phyloP scores from a whole-genome alignment of 2,797 vertebrate genomes.

The Micropoecilia bifurca region DNA sequence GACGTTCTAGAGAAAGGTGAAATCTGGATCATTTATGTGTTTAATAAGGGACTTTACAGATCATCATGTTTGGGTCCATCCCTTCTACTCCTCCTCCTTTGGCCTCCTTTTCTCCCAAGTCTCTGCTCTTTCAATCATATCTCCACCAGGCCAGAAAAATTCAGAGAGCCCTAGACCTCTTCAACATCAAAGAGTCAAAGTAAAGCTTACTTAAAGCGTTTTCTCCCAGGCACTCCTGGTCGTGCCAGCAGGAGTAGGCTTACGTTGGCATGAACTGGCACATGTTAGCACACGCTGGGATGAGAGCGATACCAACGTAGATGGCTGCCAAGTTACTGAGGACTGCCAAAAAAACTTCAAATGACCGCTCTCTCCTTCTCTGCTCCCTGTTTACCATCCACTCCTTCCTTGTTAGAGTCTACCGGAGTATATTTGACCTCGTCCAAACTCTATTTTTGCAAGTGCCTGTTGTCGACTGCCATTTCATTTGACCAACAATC shows the following conservation, averaged over 20 bases:
- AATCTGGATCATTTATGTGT: not conserved
- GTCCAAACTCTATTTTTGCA: slow-evolving; percentile 12
- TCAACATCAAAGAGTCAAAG: slow-evolving; percentile 63
- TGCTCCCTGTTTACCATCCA: slow-evolving; percentile 22
- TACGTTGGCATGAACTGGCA: slow-evolving; percentile 49
- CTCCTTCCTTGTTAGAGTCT: not conserved
- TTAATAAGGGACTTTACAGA: slow-evolving; percentile 7
- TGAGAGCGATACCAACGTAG: slow-evolving; percentile 30
- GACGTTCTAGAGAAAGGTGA: not conserved
- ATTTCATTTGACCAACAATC: slow-evolving; percentile 47
- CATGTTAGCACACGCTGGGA: slow-evolving; percentile 56
- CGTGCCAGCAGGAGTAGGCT: slow-evolving; percentile 54
- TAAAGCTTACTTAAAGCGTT: slow-evolving; percentile 31
- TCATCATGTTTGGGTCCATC: slow-evolving; percentile 6
- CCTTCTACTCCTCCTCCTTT: not conserved
- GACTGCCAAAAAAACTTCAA: slow-evolving; percentile 74
- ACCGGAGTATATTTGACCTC: not conserved
- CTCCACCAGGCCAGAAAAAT: slow-evolving; percentile 41
- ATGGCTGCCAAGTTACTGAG: slow-evolving; percentile 67
- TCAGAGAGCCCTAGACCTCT: slow-evolving; percentile 49
- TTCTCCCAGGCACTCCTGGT: slow-evolving; percentile 39
- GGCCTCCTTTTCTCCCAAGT: slow-evolving; percentile 27
- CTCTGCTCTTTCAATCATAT: slow-evolving; percentile 27
- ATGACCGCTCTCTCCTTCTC: slow-evolving; percentile 62
- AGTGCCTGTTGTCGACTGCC: slow-evolving; percentile 35